Base-by-base conservation (phyloP, 1,140 invertebrate genomes). In the Brachionus rotundiformis region DNA sequence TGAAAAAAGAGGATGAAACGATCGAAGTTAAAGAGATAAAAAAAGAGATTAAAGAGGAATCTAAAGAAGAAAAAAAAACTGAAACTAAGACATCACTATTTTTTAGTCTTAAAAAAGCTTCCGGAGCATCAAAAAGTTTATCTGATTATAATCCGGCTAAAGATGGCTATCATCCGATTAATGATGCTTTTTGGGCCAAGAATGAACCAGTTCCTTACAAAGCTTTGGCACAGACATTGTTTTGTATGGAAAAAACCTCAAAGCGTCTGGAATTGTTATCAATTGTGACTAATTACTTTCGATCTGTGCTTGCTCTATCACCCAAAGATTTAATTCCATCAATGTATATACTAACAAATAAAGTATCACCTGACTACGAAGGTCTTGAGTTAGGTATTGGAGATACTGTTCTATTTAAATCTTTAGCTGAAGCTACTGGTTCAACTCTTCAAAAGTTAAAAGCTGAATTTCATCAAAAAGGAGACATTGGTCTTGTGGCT, bases 331-430 rank as follows among this genome's bases (percentile, higher is more conserved):
- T 99, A 11, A 83, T 97, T 49, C 91, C 92, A 0, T 95, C 93
- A 86, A 91, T 99, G 13, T 98, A 99, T 87, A 88, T 99, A 36
- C 98, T 95, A 87, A 90, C 99, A 0, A 99, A 99, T 89, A 93
- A 95, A 87, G 87, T 98, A 49, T 95, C 93, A 3, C 96, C 97
- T 0, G 93, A 95, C 1, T 98, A 98, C 88, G 93, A 96, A 89
- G 89, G 89, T 11, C 84, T 95, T 19, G 94, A 95, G 86, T 87
- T 96, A 19, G 96, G 97, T 8, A 92, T 99, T 65, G 97, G 97
- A 3, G 96, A 99, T 85, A 93, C 91, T 0, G 92, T 94, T 76
- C 88, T 98, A 6, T 95, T 90, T 84, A 98, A 97, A 90, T 94
- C 95, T 0, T 93, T 99, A 65, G 94, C 94, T 25, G 93, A 95